These are phyloP conservation scores for Trachymyrmex cornetzi DNA, from an alignment of 1,140 invertebrate species.

Conservation along the genomic window DNA sequence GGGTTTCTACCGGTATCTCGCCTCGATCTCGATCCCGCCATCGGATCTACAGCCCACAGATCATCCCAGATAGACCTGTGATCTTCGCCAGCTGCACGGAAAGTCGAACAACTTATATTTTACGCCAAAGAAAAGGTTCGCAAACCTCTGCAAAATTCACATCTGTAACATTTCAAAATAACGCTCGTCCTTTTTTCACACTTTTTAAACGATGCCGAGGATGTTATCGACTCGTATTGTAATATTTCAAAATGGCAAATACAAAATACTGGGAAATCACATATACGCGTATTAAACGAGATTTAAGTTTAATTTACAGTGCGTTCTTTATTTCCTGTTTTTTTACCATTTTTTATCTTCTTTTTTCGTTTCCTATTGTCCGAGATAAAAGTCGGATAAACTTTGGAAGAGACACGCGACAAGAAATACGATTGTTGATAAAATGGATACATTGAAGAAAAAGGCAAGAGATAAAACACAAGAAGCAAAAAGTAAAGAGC, in stretches of 20 bases:
- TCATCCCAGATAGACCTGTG: conserved; percentile 74
- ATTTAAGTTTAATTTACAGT: conserved; percentile 67
- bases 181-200: background rate
- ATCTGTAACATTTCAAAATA: conserved; percentile 17
- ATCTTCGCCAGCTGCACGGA: conserved; percentile 68
- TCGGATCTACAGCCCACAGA: conserved; percentile 70
- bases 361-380: too few relatives aligned
- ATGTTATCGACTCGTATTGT: background rate
- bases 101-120: conserved; percentile 55
- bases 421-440: too few relatives aligned
- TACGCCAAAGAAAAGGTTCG: conserved; percentile 14
- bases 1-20: conserved; percentile 76
- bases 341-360: too few relatives aligned
- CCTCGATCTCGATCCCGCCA: conserved; percentile 74
- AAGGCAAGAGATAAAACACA: too few relatives aligned
- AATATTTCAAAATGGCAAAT: conserved; percentile 25
- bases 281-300: conserved; percentile 74
- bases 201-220: background rate
- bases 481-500: too few relatives aligned
- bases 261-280: conserved; percentile 41
- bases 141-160: conserved; percentile 16
- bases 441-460: too few relatives aligned
- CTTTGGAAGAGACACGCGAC: too few relatives aligned
- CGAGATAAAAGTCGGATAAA: too few relatives aligned
- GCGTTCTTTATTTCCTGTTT: too few relatives aligned